phyloP scores from a whole-genome alignment of 2,113 vertebrate genomes.

The Thamnaconus septentrionalis region DNA sequence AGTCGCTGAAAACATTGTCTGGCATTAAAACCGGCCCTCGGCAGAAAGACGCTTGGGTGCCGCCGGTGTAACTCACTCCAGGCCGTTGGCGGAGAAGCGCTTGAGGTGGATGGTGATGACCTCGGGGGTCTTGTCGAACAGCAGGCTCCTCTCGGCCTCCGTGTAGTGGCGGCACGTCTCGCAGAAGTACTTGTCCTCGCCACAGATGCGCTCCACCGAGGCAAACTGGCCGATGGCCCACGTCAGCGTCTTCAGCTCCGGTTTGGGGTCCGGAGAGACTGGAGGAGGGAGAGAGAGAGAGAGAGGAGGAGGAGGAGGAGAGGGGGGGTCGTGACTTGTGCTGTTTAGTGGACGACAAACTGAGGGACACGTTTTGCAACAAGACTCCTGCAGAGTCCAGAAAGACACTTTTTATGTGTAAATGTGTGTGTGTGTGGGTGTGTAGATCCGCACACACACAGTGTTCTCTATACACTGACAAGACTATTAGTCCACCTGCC shows the following conservation, averaged over 20 bases:
- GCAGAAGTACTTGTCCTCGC: constrained; percentile 98
- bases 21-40: no score
- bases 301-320: not conserved
- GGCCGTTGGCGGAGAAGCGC: constrained; percentile 93
- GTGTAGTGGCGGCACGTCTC: constrained; percentile 96
- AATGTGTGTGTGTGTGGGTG: no score
- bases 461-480: no score
- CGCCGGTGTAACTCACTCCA: constrained; percentile 77
- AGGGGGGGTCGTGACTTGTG: no score
- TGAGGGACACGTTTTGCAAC: no score
- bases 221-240: constrained; percentile 98
- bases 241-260: constrained; percentile 89
- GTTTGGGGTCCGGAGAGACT: constrained; percentile 98
- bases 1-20: no score
- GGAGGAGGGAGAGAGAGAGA: not conserved
- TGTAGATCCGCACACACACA: no score
- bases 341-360: no score
- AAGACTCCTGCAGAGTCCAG: no score
- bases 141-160: constrained; percentile 93
- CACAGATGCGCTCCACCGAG: constrained; percentile 95
- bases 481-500: no score
- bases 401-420: no score
- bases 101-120: constrained; percentile 97
- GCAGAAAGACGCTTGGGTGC: not conserved
- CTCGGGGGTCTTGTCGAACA: constrained; percentile 97